Conservation (phyloP, 1,140 invertebrate genomes). For the Himalopsyche phryganea region DNA sequence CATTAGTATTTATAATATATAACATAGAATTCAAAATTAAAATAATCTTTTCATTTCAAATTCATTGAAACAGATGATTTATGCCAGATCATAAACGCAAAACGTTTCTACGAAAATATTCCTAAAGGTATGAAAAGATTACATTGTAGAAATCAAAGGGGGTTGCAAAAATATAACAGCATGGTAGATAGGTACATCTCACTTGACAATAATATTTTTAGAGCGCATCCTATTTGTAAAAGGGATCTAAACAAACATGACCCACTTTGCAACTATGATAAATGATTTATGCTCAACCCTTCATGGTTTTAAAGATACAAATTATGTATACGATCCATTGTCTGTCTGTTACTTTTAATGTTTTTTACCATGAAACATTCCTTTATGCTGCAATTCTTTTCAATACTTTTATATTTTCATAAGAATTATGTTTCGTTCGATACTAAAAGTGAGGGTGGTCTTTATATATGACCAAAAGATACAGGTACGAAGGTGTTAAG, state of each 20-base stretch:
- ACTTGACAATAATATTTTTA: constrained; percentile 4
- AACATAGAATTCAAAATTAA: too few relatives aligned
- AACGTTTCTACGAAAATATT: too few relatives aligned
- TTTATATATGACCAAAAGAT: too few relatives aligned
- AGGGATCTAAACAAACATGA: constrained; percentile 12
- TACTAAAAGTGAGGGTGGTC: neutral
- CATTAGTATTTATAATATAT: too few relatives aligned
- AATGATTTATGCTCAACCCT: constrained; percentile 15
- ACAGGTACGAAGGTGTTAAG: too few relatives aligned
- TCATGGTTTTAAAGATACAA: constrained; percentile 3
- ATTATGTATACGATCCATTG: constrained; percentile 5
- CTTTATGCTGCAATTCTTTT: neutral
- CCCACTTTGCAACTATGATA: constrained; percentile 20
- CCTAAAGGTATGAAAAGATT: too few relatives aligned
- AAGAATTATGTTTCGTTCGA: neutral
- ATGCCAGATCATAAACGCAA: too few relatives aligned
- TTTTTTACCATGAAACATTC: constrained; percentile 2
- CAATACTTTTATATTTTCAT: neutral
- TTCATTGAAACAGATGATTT: too few relatives aligned
- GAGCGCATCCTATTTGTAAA: constrained; percentile 14
- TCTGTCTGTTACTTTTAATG: neutral
- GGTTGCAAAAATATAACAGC: neutral
- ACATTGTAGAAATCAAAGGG: neutral
- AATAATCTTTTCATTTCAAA: too few relatives aligned
- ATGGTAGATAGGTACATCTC: constrained; percentile 16